Base-by-base conservation (phyloP, 2,113 vertebrate genomes). In the Porphyrio hochstetteri region DNA sequence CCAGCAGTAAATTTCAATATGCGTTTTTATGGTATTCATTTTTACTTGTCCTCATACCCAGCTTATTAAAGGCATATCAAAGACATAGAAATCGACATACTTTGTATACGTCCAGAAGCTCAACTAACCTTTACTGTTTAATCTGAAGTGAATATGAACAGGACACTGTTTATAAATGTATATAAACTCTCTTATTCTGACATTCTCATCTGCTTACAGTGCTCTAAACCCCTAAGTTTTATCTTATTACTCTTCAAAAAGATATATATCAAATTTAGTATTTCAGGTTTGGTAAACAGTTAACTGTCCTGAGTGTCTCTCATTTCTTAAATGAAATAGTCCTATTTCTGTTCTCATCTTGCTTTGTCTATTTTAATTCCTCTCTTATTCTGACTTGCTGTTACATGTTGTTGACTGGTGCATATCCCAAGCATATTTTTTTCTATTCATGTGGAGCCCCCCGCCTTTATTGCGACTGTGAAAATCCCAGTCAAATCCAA, bases 401-500 rank as follows among this genome's bases (percentile, higher is more conserved):
- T 7, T 90, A 7, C 57, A 44, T 81, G 61, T 86, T 68, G 5
- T 72, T 93, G 53, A 50, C 28, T 70, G 7, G 7, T 57, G 7
- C 7, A 57, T 65, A 11, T 90, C 46, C 17, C 35, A 83, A 88
- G 21, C 4, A 4, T 61, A 10, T 4, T 44, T 68, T 63, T 57
- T 27, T 16, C 29, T 64, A 1, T 71, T 89, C 33, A 13, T 19
- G 5, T 17, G 15, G 25, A 90, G 10, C 20, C 2, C 0, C 0
- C 18, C 3, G 13, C 16, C 21, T 44, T 80, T 92, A 46, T 0
- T 1, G 46, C 57, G 20, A 61, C n/a, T 50, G 13, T 59, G 33
- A 74, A 19, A 48, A 48, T 76, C 20, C 11, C 28, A 19, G 27
- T 40, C 60, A 92, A 79, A 79, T 35, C 38, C 21, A 77, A 0